Base-by-base conservation (phyloP, 2,797 vertebrate species). In the Hydrophis major region DNA sequence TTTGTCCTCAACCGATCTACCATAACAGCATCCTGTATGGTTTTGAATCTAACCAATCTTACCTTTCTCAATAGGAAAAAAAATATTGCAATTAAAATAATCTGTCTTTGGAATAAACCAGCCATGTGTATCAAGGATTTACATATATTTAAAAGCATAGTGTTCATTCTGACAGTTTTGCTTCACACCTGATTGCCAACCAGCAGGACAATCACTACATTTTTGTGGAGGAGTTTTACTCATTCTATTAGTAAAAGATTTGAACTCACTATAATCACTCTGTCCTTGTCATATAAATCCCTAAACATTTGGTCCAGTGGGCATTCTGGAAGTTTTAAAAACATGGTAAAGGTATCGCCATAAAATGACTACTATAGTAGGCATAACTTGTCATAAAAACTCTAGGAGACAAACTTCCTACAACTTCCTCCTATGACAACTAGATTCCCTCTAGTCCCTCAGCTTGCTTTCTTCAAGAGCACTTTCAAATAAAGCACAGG, bases 1-100 rank as follows among this genome's bases (percentile, higher is more conserved):
- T 90, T 93, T 90, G 55, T 93, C 50, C 55, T 87, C 53, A 88
- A 53, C 20, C 69, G 4, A 92, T 86, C 88, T 92, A 16, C 59
- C 59, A 16, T 59, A 90, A 74, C 28, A 50, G 27, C 74, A 83
- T 83, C 42, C 83, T 61, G 42, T n/a, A 69, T 53, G 28, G n/a
- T 42, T 86, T 86, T 86, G 42, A 87, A 93, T 25, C 37, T 1
- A 93, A 74, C 37, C 53, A 87, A 69, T 88, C 27, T 57, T 87
- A 74, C 12, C 61, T 28, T 66, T n/a, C 32, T 87, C 37, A 86
- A 66, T 53, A 87, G 53, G 42, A 69, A 69, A 87, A 50, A 16
- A 14, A 66, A 37, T 27, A 2, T 42, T 87, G 83, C n/a, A 56
- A 87, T 50, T 87, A 59, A 11, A 57, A 16, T 37, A 59, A 42